Evolutionary conservation across 2,888 invertebrate genomes (phyloP), one percentile per base, ranked within the genome.

Genomic region (Zelleria hepariella): DNA sequence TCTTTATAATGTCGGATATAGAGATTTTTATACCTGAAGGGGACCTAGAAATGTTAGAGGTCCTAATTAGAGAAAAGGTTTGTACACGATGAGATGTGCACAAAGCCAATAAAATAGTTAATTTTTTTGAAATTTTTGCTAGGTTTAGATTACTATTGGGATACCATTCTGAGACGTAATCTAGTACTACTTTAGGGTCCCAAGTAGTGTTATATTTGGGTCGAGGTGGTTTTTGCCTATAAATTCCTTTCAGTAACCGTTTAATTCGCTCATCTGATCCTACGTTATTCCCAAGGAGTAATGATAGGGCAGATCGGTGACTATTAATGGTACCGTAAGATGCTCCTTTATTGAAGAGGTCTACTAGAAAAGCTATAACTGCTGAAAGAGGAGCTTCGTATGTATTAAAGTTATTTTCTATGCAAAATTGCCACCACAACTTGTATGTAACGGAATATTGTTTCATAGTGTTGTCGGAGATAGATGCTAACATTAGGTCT

Each of bases 201-300:
- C 63, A 63, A 1, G 61, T 66, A 1, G 49, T n/a, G 20, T 58
- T 55, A 20, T 64, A 64, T 2, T 58, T 32, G 1, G 63, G 63
- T 25, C 56, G 58, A 2, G 56, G 8, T 0, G 64, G 64, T 51
- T 54, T 60, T 10, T 62, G 8, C 42, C 53, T 64, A 54, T 59
- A 63, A 15, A 60, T 27, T 0, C 65, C 65, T 61, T 62, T 65
- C 18, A 65, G 59, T 53, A 62, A 63, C 21, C 65, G 21, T 60
- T 61, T 64, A 10, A 65, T 10, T 25, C 23, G 26, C 5, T 59
- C 47, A 27, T 64, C 57, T 15, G 25, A 1, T 5, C 60, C 53
- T 1, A 62, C 24, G 24, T 57, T 58, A 57, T 57, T 59, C n/a
- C 10, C 24, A 15, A 59, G 60, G 15, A 65, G 57, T 24, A 65